Conservation (phyloP, 2,113 vertebrate genomes). For the Martes martes region DNA sequence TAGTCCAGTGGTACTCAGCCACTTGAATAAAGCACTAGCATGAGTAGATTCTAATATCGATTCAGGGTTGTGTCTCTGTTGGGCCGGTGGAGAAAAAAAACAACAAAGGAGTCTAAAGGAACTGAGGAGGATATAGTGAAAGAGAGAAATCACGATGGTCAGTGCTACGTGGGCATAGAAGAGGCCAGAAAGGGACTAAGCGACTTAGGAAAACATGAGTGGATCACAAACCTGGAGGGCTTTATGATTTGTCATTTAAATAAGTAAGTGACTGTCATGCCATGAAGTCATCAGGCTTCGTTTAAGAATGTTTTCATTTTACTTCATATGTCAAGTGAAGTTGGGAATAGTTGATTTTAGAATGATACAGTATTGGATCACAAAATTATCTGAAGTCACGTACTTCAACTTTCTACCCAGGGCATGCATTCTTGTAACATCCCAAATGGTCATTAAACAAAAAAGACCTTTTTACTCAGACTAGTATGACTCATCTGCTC, state of each 20-base stretch:
- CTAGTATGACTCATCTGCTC: neutral
- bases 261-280: neutral
- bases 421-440: neutral
- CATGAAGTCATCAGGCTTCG: neutral
- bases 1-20: neutral
- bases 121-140: neutral
- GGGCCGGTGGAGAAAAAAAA: neutral
- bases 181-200: neutral
- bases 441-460: neutral
- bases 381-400: neutral
- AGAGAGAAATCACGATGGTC: neutral
- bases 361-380: neutral
- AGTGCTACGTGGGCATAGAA: neutral
- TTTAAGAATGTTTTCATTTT: neutral
- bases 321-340: neutral
- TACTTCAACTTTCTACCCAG: neutral
- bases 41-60: neutral
- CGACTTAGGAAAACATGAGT: neutral
- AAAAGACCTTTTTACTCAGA: neutral
- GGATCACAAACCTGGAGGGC: neutral
- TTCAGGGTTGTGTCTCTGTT: neutral
- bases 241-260: neutral
- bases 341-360: slow-evolving; percentile 6
- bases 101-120: neutral
- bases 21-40: neutral